Conservation (phyloP, 2,888 invertebrate species). For the Corbicula japonica region DNA sequence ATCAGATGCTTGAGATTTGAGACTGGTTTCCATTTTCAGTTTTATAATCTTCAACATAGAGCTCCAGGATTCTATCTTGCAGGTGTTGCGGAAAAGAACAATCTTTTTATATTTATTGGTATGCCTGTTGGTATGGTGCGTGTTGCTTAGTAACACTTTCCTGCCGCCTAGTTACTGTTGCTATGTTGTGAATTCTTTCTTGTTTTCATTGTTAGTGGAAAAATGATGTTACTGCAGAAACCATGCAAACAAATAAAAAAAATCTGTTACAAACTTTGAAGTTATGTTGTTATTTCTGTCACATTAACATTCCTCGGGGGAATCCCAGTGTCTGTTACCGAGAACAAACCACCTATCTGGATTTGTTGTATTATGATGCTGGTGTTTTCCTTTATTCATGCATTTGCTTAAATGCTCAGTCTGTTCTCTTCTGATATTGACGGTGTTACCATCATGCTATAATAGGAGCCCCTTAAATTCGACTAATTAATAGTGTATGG, state of each 20-base stretch:
- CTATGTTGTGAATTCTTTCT: conserved; percentile 60
- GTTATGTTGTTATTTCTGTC: neutral
- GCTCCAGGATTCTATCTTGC: neutral
- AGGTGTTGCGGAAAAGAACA: neutral
- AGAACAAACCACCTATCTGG: too few relatives aligned
- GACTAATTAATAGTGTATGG: too few relatives aligned
- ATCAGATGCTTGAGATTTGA: neutral
- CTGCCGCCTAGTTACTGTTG: conserved; percentile 64
- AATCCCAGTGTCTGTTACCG: too few relatives aligned
- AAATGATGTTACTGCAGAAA: conserved; percentile 62
- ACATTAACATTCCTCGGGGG: too few relatives aligned
- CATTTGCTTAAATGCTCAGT: too few relatives aligned
- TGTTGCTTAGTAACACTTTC: conserved; percentile 62
- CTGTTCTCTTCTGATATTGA: too few relatives aligned
- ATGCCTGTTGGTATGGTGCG: conserved; percentile 47
- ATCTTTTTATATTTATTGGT: conserved; percentile 24
- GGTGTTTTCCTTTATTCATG: too few relatives aligned
- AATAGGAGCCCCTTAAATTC: too few relatives aligned
- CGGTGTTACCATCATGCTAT: too few relatives aligned
- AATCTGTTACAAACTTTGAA: conserved; percentile 33
- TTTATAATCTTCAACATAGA: neutral
- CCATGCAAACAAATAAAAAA: conserved; percentile 68
- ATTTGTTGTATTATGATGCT: too few relatives aligned
- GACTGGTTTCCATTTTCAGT: neutral
- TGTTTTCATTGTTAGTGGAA: conserved; percentile 57